A percentile compares a stretch with the other conserved stretches of the same genome.
These are phyloP conservation scores for Drosophila cardini DNA, from an alignment of 1,140 invertebrate species.

Conservation along the genomic window DNA sequence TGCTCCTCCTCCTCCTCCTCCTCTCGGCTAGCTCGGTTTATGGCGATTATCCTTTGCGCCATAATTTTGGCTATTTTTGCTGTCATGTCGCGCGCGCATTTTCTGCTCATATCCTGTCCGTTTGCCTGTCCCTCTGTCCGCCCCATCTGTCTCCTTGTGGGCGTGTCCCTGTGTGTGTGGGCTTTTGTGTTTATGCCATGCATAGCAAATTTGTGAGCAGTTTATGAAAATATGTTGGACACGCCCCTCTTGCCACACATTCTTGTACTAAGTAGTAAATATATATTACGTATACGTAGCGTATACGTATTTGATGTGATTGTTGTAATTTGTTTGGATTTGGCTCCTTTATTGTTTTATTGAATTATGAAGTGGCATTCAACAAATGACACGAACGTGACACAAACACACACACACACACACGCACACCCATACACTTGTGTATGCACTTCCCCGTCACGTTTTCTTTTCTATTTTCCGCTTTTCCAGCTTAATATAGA, in stretches of 20 bases:
- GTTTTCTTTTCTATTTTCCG: conserved; percentile 23
- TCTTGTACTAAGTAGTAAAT: not conserved
- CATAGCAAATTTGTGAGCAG: conserved; percentile 77
- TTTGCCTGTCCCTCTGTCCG: not conserved
- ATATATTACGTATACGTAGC: conserved; percentile 23
- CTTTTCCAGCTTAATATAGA: conserved; percentile 50
- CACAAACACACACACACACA: conserved; percentile 40
- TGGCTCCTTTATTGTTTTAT: conserved; percentile 80
- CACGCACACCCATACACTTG: not conserved
- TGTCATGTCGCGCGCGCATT: conserved; percentile 46
- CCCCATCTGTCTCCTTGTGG: not conserved
- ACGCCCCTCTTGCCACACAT: conserved; percentile 3
- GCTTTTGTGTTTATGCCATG: conserved; percentile 67
- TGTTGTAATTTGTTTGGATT: conserved; percentile 83
- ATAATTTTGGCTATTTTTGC: conserved; percentile 70
- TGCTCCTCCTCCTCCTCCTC: not conserved
- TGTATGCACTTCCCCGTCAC: not conserved
- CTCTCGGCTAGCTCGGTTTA: conserved; percentile 30
- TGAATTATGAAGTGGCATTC: conserved; percentile 83
- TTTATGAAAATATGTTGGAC: conserved; percentile 75
- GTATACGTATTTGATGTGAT: conserved; percentile 68
- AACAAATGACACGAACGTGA: conserved; percentile 75
- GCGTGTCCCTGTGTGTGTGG: conserved; percentile 8
- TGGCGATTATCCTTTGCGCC: conserved; percentile 68
- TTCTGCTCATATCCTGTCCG: conserved; percentile 18